These are phyloP conservation scores for Alaudala cheleensis DNA, from an alignment of 2,113 vertebrate species.

Conservation along the genomic window DNA sequence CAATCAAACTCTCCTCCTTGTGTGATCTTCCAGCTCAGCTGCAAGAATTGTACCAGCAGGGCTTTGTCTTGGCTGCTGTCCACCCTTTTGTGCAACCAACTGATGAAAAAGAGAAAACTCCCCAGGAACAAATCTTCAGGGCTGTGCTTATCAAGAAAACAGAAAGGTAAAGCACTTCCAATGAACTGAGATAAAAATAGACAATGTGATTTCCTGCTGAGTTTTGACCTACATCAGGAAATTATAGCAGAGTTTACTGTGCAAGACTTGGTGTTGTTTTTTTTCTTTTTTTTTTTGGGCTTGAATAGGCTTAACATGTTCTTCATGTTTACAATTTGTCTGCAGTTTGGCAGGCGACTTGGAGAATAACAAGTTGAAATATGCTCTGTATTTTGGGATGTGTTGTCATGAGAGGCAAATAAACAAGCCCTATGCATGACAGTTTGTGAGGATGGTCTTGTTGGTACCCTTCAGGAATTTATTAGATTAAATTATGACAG, in stretches of 20 bases:
- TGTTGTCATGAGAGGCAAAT: constrained; percentile 40
- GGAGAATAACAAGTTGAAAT: constrained; percentile 51
- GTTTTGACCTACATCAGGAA: constrained; percentile 61
- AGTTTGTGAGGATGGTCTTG: not conserved
- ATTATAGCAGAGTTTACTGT: constrained; percentile 50
- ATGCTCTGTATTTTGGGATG: constrained; percentile 27
- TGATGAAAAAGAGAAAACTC: constrained; percentile 81
- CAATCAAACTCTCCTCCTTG: constrained; percentile 88
- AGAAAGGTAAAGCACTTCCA: constrained; percentile 82
- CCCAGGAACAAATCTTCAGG: constrained; percentile 90
- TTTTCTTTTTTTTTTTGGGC: not conserved
- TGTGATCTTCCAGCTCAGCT: constrained; percentile 89
- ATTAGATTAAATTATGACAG: constrained; percentile 10
- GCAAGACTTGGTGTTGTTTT: not conserved
- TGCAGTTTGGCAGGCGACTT: not conserved
- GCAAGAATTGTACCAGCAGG: constrained; percentile 93
- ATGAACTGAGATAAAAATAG: constrained; percentile 58
- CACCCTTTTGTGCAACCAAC: constrained; percentile 93
- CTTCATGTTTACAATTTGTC: constrained; percentile 21
- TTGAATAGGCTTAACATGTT: constrained; percentile 51
- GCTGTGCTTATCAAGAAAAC: constrained; percentile 90
- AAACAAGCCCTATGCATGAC: constrained; percentile 9
- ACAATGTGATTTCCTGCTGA: constrained; percentile 56
- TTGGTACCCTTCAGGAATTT: constrained; percentile 7
- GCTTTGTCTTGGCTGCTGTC: constrained; percentile 86